Evolutionary conservation across 2,888 invertebrate species (phyloP).

Genomic region (Acleris cristana): DNA sequence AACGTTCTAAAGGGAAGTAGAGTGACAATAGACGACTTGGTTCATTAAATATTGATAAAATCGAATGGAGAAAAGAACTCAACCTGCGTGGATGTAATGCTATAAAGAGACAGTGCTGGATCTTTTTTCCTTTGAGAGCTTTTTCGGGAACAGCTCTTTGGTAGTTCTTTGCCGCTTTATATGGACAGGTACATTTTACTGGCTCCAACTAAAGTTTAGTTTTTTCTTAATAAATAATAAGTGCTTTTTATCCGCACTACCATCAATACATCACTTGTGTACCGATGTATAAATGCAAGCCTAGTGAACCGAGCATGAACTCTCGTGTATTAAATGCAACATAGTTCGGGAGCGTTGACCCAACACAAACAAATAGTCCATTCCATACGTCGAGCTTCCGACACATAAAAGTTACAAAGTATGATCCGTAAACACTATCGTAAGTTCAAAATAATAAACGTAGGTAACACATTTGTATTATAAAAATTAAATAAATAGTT

Average conservation of each 20-base stretch:
- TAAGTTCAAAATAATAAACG: constrained; percentile 24
- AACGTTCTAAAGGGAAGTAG: background rate
- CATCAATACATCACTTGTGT: constrained; percentile 2
- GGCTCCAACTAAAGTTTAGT: background rate
- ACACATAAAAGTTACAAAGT: constrained; percentile 59
- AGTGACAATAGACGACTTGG: background rate
- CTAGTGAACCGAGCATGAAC: constrained; percentile 44
- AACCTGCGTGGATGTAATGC: constrained; percentile 14
- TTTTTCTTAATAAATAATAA: background rate
- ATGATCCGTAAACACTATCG: constrained; percentile 49
- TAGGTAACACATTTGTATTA: background rate
- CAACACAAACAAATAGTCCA: constrained; percentile 65
- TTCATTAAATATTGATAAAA: too few species aligned
- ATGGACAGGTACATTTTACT: too few species aligned
- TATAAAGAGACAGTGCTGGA: constrained; percentile 13
- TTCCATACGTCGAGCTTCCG: constrained; percentile 58
- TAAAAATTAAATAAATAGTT: constrained; percentile 1
- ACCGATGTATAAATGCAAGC: constrained; percentile 40
- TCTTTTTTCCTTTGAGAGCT: background rate
- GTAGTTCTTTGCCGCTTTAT: too few species aligned
- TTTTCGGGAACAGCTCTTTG: background rate
- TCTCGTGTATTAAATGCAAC: constrained; percentile 52
- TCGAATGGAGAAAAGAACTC: constrained; percentile 13
- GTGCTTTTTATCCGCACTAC: background rate
- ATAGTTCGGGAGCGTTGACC: constrained; percentile 66